A percentile compares a stretch with the other conserved stretches of the same genome.
Conservation (phyloP, 1,140 invertebrate genomes). For the Melanaphis sacchari region DNA sequence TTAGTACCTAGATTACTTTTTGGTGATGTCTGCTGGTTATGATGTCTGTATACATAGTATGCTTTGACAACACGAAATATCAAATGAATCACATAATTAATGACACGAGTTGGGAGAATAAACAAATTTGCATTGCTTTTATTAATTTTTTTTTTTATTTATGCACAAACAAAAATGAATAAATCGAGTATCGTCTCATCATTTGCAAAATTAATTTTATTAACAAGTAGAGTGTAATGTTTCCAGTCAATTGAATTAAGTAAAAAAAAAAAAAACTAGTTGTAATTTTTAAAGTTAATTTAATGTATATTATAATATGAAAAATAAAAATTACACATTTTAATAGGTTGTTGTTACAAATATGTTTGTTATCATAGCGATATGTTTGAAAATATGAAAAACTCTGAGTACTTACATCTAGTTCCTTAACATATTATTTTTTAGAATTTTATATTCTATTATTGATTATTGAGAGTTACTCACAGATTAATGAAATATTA, state of each 20-base stretch:
- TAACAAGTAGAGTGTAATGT: background rate
- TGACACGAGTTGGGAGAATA: background rate
- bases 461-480: background rate
- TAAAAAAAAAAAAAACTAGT: background rate
- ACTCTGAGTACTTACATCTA: background rate
- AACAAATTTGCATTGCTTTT: background rate
- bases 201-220: background rate
- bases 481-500: background rate
- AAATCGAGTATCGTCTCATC: background rate
- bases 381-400: background rate
- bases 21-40: background rate
- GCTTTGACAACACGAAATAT: background rate
- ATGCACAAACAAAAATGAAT: background rate
- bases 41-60: background rate
- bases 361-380: background rate
- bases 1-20: background rate
- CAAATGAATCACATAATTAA: background rate
- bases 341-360: background rate
- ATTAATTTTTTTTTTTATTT: background rate
- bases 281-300: background rate
- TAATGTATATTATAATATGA: background rate
- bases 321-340: background rate
- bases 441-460: background rate
- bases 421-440: background rate
- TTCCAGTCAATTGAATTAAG: background rate